phyloP scores from a whole-genome alignment of 2,113 vertebrate genomes.

The Colaptes auratus region DNA sequence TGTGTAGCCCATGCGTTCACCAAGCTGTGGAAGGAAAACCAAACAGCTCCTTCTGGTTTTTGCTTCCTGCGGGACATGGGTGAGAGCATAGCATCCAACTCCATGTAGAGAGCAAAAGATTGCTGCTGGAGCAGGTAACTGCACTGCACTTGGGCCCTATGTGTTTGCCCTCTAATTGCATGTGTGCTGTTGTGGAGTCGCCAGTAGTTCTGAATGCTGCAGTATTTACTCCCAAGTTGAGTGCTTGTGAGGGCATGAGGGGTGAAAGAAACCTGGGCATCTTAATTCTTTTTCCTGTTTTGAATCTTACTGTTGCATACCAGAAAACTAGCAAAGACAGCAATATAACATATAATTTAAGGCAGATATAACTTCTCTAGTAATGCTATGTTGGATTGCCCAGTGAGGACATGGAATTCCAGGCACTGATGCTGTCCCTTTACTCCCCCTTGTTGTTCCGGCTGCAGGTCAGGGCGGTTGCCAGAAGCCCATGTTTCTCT shows the following conservation, averaged over 20 bases:
- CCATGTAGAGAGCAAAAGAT: background rate
- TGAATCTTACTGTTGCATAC: background rate
- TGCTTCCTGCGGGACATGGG: fast-evolving
- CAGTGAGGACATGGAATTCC: background rate
- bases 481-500: slow-evolving; percentile 33
- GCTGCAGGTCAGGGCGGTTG: slow-evolving; percentile 9
- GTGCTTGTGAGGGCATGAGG: background rate
- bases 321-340: background rate
- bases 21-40: background rate
- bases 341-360: background rate
- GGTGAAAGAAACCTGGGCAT: background rate
- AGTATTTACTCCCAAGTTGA: background rate
- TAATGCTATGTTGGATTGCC: background rate
- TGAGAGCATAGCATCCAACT: background rate
- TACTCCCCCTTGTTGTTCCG: background rate
- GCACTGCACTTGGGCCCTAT: background rate
- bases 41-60: background rate
- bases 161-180: background rate
- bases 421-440: background rate
- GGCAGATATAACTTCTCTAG: background rate
- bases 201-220: background rate
- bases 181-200: background rate
- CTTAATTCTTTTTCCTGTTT: background rate
- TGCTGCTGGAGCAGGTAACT: background rate
- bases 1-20: fast-evolving